phyloP scores from a whole-genome alignment of 2,797 vertebrate species.

The Bryconaethiops microstoma region DNA sequence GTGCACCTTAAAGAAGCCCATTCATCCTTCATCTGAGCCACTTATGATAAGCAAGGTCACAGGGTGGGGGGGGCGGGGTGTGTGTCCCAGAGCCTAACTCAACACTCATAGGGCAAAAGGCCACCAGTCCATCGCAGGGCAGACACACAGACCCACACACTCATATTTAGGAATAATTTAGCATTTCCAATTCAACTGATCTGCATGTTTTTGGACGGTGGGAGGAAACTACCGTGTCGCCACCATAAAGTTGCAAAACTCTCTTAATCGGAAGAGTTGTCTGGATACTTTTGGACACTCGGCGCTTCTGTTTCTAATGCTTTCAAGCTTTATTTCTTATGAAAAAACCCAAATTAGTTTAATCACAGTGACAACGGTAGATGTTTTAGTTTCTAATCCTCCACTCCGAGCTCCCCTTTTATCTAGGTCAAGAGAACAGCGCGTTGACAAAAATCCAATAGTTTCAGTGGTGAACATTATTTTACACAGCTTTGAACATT shows the following conservation, averaged over 20 bases:
- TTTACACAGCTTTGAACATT: background rate
- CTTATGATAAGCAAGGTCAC: no score
- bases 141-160: no score
- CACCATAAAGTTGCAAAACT: background rate
- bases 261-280: background rate
- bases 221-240: no score
- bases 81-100: no score
- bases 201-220: no score
- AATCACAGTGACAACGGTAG: background rate
- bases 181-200: no score
- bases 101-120: no score
- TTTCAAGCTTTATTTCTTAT: background rate
- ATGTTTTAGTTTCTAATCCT: background rate
- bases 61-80: no score
- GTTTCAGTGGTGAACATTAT: background rate
- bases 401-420: background rate
- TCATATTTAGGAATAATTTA: no score
- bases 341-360: background rate
- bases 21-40: no score
- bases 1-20: no score
- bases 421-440: background rate
- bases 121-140: no score
- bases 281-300: background rate
- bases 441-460: background rate
- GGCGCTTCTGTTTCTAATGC: background rate